Evolutionary conservation across 1,140 invertebrate genomes (phyloP).

Genomic region (Colletes latitarsis): DNA sequence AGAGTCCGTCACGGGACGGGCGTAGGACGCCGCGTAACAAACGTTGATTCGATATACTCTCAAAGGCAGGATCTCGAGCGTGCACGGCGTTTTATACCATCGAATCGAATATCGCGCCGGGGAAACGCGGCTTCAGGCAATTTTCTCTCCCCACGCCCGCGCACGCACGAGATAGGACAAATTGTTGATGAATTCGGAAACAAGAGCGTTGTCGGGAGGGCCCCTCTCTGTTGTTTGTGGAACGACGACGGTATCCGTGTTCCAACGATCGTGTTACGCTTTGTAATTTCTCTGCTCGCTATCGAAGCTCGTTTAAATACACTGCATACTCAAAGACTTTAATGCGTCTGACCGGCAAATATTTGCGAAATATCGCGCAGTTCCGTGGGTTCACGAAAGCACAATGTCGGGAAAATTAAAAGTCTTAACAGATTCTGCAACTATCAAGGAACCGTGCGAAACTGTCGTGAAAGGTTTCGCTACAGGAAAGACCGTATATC

Average conservation of each 20-base stretch:
- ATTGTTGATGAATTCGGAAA: conserved; percentile 43
- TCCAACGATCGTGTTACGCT: conserved; percentile 27
- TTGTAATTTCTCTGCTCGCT: conserved; percentile 28
- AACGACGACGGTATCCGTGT: conserved; percentile 26
- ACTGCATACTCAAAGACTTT: no score
- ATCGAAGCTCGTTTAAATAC: neutral
- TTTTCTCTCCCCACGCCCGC: conserved; percentile 4
- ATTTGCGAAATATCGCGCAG: no score
- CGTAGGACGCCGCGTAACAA: conserved; percentile 42
- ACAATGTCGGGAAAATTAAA: no score
- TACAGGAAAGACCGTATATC: no score
- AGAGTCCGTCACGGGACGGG: neutral
- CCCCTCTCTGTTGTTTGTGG: conserved; percentile 20
- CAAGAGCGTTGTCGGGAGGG: conserved; percentile 8
- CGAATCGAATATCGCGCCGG: conserved; percentile 56
- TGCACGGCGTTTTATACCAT: conserved; percentile 31
- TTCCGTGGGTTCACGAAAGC: no score
- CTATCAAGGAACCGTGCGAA: no score
- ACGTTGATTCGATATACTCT: conserved; percentile 63
- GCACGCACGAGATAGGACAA: neutral
- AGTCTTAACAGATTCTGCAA: no score
- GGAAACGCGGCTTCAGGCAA: conserved; percentile 29
- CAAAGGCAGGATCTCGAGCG: conserved; percentile 49
- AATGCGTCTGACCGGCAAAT: no score
- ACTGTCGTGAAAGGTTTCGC: no score